Percentiles rank a stretch among this genome's conserved stretches.
phyloP scores from a whole-genome alignment of 2,888 invertebrate species.

The Cataglyphis albicans region DNA sequence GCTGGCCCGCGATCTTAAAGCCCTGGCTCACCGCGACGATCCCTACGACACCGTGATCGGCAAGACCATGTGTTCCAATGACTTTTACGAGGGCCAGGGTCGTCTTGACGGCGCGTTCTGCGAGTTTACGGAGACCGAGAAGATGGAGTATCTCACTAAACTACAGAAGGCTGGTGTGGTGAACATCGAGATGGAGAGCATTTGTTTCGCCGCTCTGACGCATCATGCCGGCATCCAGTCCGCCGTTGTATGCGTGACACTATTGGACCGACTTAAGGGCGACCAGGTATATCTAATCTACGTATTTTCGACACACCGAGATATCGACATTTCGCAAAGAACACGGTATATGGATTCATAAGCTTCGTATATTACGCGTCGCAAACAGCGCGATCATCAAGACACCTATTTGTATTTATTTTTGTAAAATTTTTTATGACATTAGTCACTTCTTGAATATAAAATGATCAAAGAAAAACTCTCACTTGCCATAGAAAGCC shows the following conservation, averaged over 20 bases:
- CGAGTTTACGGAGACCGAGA: slow-evolving; percentile 96
- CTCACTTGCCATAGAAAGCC: not conserved
- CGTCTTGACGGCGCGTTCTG: slow-evolving; percentile 98
- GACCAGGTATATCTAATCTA: slow-evolving; percentile 91
- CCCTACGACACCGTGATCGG: slow-evolving; percentile 96
- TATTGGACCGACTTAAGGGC: slow-evolving; percentile 96
- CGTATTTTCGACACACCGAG: not conserved
- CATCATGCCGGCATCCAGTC: slow-evolving; percentile 97
- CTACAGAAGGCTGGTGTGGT: slow-evolving; percentile 93
- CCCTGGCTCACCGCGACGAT: slow-evolving; percentile 90
- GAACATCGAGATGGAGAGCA: slow-evolving; percentile 99
- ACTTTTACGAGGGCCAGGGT: slow-evolving; percentile 99
- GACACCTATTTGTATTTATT: not conserved
- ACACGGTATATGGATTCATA: not conserved
- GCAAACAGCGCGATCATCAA: not conserved
- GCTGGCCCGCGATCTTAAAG: slow-evolving; percentile 92
- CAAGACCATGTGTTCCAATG: slow-evolving; percentile 98
- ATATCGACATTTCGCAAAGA: not conserved
- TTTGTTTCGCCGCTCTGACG: slow-evolving; percentile 97
- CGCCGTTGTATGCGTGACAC: slow-evolving; percentile 97
- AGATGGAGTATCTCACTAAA: slow-evolving; percentile 93
- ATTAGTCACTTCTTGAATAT: too few relatives aligned
- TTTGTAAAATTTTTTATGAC: not conserved
- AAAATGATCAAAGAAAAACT: not conserved
- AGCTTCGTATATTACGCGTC: too few relatives aligned